phyloP scores from a whole-genome alignment of 2,113 vertebrate species.

The Acrocephalus arundinaceus region DNA sequence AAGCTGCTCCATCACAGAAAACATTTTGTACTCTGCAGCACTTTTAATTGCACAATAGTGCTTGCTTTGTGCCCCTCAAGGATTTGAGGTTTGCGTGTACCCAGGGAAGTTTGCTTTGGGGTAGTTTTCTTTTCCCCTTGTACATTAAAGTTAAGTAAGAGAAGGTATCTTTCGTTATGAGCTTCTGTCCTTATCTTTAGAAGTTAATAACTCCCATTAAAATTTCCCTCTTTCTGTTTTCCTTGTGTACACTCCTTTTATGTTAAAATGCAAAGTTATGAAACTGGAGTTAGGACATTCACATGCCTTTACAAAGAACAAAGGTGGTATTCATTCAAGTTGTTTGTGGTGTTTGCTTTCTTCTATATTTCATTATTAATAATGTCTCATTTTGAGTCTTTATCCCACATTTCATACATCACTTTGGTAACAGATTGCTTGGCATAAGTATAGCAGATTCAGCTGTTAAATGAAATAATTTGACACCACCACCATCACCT shows the following conservation, averaged over 20 bases:
- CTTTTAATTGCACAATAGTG: background rate
- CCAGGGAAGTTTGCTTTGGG: background rate
- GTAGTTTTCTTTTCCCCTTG: background rate
- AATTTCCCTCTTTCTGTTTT: background rate
- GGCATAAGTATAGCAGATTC: background rate
- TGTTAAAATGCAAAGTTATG: background rate
- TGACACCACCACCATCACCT: too few relatives aligned
- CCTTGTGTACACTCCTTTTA: background rate
- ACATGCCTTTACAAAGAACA: background rate
- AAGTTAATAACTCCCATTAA: background rate
- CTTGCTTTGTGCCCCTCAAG: background rate
- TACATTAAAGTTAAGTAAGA: background rate
- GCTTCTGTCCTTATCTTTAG: background rate
- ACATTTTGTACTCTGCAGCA: background rate
- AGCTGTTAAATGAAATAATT: background rate
- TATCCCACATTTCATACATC: background rate
- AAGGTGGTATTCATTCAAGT: background rate
- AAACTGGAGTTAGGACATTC: background rate
- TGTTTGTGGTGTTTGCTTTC: background rate
- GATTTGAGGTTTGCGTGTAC: background rate
- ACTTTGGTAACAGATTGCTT: background rate
- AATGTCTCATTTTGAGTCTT: background rate
- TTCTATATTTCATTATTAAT: background rate
- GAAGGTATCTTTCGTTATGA: background rate
- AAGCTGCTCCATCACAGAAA: background rate